Evolutionary conservation across 2,113 vertebrate genomes (phyloP).

Genomic region (Apeltes quadracus): DNA sequence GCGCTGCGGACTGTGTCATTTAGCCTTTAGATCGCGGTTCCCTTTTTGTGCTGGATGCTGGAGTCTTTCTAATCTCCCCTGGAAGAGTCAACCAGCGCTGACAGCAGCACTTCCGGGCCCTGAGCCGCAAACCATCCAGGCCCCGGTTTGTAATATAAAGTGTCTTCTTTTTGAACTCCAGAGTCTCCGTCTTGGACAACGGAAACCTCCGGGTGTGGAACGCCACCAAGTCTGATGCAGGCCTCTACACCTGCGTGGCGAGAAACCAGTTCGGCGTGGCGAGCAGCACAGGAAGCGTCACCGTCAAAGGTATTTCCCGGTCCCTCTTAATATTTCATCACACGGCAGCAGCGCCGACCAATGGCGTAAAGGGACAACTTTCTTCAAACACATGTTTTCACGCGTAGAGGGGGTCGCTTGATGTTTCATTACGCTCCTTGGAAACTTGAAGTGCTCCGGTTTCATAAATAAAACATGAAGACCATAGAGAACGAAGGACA

Average conservation of each 20-base stretch:
- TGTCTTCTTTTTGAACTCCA: conserved; percentile 70
- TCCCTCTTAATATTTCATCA: conserved; percentile 19
- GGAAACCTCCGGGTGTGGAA: conserved; percentile 93
- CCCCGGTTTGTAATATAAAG: not conserved
- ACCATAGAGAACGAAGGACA: not conserved
- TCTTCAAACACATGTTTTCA: conserved; percentile 30
- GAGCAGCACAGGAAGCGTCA: conserved; percentile 90
- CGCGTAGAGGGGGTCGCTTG: not conserved
- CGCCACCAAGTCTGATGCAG: conserved; percentile 88
- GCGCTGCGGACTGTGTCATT: no score
- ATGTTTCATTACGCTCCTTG: conserved; percentile 29
- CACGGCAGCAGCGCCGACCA: conserved; percentile 9
- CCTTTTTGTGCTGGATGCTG: not conserved
- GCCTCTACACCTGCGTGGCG: conserved; percentile 91
- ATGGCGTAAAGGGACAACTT: not conserved
- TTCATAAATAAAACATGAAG: conserved; percentile 40
- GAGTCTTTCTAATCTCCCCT: not conserved
- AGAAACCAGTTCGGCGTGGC: conserved; percentile 93
- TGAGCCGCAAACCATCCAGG: no score
- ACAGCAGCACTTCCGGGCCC: not conserved
- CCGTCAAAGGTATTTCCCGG: conserved; percentile 89
- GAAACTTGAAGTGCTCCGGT: conserved; percentile 24
- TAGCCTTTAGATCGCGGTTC: no score
- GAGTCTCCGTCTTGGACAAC: conserved; percentile 86
- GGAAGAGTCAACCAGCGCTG: not conserved